Percentiles rank a stretch among this genome's conserved stretches.
Evolutionary conservation across 1,140 invertebrate species (phyloP).

Genomic region (Monochamus saltuarius): DNA sequence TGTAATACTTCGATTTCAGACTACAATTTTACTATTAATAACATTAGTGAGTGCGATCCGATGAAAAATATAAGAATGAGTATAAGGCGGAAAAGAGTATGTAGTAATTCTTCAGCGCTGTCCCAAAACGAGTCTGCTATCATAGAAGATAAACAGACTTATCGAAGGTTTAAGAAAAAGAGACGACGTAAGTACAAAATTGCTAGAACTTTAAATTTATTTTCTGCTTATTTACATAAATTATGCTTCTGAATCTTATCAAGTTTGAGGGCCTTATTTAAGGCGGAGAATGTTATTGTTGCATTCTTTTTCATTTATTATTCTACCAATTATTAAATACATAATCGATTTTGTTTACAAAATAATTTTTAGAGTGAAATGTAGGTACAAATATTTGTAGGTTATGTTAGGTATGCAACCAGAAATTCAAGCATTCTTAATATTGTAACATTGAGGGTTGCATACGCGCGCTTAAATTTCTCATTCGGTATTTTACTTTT

Average conservation of each 20-base stretch:
- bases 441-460: not conserved
- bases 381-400: too few species aligned
- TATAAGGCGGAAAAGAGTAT: slow-evolving; percentile 47
- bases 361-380: too few species aligned
- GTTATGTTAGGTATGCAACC: too few species aligned
- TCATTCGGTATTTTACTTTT: too few species aligned
- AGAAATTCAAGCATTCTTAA: not conserved
- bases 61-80: slow-evolving; percentile 51
- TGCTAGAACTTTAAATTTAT: too few species aligned
- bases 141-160: slow-evolving; percentile 39
- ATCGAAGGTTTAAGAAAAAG: slow-evolving; percentile 37
- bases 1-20: slow-evolving; percentile 27
- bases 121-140: slow-evolving; percentile 43
- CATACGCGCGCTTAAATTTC: not conserved
- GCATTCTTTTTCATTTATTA: too few species aligned
- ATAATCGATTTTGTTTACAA: too few species aligned
- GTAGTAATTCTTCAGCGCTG: slow-evolving; percentile 46
- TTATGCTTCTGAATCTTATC: too few species aligned
- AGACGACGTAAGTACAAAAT: slow-evolving; percentile 36
- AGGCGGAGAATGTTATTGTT: too few species aligned
- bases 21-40: slow-evolving; percentile 41
- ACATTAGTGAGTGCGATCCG: slow-evolving; percentile 43
- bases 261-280: too few species aligned
- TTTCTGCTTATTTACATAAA: too few species aligned
- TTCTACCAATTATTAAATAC: too few species aligned